Evolutionary conservation across 2,113 vertebrate species (phyloP).

Genomic region (Microtus richardsoni): DNA sequence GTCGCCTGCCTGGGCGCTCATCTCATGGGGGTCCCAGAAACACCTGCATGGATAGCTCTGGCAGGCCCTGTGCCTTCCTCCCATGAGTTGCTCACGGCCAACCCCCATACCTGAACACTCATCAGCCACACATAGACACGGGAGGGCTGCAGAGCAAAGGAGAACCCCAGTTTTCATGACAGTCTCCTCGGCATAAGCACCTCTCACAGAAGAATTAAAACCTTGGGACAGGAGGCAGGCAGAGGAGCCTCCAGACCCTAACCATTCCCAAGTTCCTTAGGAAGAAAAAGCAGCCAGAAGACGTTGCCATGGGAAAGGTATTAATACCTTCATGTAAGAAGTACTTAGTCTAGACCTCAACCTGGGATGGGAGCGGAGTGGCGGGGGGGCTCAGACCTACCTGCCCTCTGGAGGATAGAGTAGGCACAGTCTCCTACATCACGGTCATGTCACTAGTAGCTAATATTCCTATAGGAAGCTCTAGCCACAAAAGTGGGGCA

Average conservation of each 20-base stretch:
- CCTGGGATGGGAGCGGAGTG: neutral
- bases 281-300: neutral
- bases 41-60: neutral
- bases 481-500: neutral
- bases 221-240: rapidly evolving
- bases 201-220: neutral
- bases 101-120: neutral
- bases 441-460: neutral
- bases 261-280: neutral
- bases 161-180: neutral
- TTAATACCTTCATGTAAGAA: neutral
- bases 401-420: neutral
- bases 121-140: rapidly evolving
- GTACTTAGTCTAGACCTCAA: neutral
- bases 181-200: neutral
- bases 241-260: neutral
- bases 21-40: neutral
- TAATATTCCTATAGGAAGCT: neutral
- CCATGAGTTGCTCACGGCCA: neutral
- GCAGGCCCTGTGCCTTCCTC: neutral
- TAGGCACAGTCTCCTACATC: neutral
- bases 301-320: neutral
- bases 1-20: neutral
- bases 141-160: neutral
- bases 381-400: neutral